Conservation (phyloP, 2,888 invertebrate genomes). For the Protophormia terraenovae region DNA sequence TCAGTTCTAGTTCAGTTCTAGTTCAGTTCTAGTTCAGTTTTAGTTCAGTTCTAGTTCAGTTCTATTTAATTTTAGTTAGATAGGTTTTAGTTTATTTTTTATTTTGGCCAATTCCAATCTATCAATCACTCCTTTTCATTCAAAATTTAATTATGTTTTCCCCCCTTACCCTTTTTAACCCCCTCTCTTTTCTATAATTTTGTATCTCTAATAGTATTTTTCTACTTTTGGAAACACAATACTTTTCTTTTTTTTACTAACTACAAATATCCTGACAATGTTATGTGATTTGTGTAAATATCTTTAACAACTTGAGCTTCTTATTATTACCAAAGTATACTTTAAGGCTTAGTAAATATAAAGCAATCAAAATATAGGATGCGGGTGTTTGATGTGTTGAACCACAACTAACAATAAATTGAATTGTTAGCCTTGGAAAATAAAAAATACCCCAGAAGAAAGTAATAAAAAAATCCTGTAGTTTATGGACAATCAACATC, state of each 20-base stretch:
- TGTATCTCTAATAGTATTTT: neutral
- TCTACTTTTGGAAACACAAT: neutral
- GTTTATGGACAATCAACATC: constrained; percentile 46
- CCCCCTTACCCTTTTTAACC: no score
- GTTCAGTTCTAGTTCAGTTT: neutral
- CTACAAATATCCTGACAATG: neutral
- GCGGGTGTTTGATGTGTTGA: neutral
- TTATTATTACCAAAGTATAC: neutral
- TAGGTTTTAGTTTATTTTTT: no score
- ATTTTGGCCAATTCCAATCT: no score
- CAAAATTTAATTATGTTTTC: no score
- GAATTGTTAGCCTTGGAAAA: constrained; percentile 1
- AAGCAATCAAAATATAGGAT: neutral
- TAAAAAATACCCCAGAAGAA: neutral
- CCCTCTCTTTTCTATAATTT: neutral
- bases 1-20: neutral
- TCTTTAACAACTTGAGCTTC: neutral
- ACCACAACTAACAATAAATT: constrained; percentile 39
- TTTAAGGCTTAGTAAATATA: constrained; percentile 10
- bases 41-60: no score
- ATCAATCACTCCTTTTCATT: no score
- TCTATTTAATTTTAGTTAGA: neutral
- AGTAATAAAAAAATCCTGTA: constrained; percentile 14
- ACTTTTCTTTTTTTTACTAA: neutral
- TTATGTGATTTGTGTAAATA: neutral